A percentile compares a stretch with the other conserved stretches of the same genome.
These are phyloP conservation scores for Megathymus violae DNA, from an alignment of 1,140 invertebrate species.

Conservation along the genomic window DNA sequence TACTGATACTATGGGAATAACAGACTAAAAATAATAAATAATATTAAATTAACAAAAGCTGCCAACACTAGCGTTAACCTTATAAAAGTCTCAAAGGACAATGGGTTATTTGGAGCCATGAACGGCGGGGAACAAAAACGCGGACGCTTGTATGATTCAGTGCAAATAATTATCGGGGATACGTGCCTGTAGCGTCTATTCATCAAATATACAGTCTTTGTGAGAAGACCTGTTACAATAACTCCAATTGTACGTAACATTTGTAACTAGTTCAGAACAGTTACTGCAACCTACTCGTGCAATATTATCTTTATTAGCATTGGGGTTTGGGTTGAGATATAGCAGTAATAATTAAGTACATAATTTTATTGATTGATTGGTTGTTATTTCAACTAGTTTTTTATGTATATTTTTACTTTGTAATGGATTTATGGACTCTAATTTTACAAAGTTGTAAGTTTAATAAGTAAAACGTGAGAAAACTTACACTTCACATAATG, in stretches of 20 bases:
- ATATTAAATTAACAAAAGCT: neutral
- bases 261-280: too few species aligned
- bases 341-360: too few species aligned
- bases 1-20: neutral
- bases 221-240: neutral
- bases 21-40: neutral
- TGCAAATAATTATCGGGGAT: constrained; percentile 36
- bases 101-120: constrained; percentile 46
- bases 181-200: constrained; percentile 30
- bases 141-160: constrained; percentile 46
- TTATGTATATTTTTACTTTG: too few species aligned
- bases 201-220: constrained; percentile 11
- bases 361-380: too few species aligned
- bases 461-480: too few species aligned
- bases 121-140: constrained; percentile 58
- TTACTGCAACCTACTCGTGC: too few species aligned
- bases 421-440: too few species aligned
- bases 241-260: neutral
- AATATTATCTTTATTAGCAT: too few species aligned
- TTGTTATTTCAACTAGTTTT: too few species aligned
- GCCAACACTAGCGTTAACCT: constrained; percentile 20
- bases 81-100: constrained; percentile 46
- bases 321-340: too few species aligned
- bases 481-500: too few species aligned
- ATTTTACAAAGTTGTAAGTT: too few species aligned